phyloP scores from a whole-genome alignment of 2,888 invertebrate species.

The Plebejus argus region DNA sequence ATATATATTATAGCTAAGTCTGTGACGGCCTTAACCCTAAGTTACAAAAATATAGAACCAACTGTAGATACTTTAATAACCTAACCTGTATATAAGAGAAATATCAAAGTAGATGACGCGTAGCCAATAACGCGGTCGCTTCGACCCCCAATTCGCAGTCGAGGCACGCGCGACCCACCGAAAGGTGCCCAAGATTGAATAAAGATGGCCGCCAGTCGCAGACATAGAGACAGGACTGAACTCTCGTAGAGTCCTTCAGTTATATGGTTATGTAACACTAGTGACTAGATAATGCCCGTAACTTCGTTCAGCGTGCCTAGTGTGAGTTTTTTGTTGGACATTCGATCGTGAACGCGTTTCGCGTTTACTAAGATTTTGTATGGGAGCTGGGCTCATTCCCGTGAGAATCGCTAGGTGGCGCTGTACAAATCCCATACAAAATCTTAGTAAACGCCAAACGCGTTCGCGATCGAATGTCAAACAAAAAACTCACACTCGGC shows the following conservation, averaged over 20 bases:
- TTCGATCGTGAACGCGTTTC: too few species aligned
- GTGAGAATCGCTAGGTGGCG: too few species aligned
- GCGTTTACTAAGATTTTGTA: too few species aligned
- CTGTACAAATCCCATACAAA: too few species aligned
- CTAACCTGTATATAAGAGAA: conserved; percentile 12
- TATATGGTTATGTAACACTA: not conserved
- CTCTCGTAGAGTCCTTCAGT: not conserved
- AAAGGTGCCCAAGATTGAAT: conserved; percentile 69
- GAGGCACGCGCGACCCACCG: conserved; percentile 54
- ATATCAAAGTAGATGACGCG: conserved; percentile 34
- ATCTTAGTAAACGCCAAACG: too few species aligned
- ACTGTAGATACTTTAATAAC: conserved; percentile 5
- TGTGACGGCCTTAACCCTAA: too few species aligned
- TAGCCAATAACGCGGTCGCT: conserved; percentile 36
- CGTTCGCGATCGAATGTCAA: too few species aligned
- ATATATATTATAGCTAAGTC: too few species aligned
- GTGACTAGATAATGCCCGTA: not conserved
- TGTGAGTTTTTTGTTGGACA: too few species aligned
- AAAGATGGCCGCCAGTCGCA: conserved; percentile 54
- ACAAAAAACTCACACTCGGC: too few species aligned
- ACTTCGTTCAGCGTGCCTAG: not conserved
- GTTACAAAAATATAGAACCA: not conserved
- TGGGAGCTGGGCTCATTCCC: too few species aligned
- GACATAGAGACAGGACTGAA: not conserved
- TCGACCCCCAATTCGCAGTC: conserved; percentile 45